A percentile compares a stretch with the other conserved stretches of the same genome.
Evolutionary conservation across 2,113 vertebrate genomes (phyloP).

Genomic region (Limanda limanda): DNA sequence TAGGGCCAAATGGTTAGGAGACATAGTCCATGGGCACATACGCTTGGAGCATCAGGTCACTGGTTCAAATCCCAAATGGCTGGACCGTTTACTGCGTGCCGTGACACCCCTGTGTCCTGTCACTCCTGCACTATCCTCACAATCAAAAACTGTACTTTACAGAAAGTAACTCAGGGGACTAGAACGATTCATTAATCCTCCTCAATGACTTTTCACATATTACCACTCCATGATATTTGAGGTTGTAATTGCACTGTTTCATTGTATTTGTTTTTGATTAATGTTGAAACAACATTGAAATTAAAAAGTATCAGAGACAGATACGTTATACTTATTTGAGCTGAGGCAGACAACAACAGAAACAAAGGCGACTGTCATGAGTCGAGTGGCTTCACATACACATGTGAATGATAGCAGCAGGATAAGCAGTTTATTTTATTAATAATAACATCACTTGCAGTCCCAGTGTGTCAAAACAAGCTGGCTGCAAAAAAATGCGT

Average conservation of each 20-base stretch:
- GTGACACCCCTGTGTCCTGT: too few species aligned
- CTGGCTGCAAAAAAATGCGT: background rate
- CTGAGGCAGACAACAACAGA: constrained; percentile 18
- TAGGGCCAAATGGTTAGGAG: too few species aligned
- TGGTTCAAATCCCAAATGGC: background rate
- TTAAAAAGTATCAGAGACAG: constrained; percentile 13
- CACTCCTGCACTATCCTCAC: background rate
- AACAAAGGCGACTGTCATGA: constrained; percentile 7
- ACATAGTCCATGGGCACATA: too few species aligned
- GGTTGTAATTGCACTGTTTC: constrained; percentile 20
- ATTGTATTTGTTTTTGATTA: constrained; percentile 14
- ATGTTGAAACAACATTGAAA: constrained; percentile 8
- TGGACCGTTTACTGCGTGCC: background rate
- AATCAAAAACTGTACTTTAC: background rate
- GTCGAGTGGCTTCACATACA: background rate
- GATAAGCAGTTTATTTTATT: background rate
- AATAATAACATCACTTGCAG: background rate
- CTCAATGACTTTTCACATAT: constrained; percentile 7
- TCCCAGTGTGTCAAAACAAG: constrained; percentile 17
- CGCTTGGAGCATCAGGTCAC: too few species aligned
- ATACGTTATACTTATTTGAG: constrained; percentile 31
- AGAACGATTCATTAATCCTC: constrained; percentile 22
- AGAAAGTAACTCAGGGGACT: background rate
- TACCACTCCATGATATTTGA: constrained; percentile 4
- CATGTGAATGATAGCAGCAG: background rate